Percentiles rank a stretch among this genome's conserved stretches.
Conservation (phyloP, 2,888 invertebrate species). For the Cactoblastis cactorum region DNA sequence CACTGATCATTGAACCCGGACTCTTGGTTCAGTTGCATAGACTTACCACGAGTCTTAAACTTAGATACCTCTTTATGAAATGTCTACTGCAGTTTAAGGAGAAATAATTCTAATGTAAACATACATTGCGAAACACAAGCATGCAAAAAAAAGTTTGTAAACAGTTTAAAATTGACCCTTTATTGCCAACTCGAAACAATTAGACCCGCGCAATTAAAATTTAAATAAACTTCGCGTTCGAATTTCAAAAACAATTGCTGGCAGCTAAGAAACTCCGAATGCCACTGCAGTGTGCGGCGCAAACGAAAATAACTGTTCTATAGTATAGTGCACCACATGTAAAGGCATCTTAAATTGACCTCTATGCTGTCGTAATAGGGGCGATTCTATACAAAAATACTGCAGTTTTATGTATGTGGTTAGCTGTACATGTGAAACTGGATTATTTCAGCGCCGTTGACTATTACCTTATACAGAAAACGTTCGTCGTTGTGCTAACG, state of each 20-base stretch:
- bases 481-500: constrained; percentile 35
- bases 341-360: background rate
- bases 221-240: constrained; percentile 28
- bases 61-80: too few relatives aligned
- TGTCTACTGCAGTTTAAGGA: too few relatives aligned
- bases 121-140: too few relatives aligned
- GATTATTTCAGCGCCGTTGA: constrained; percentile 60
- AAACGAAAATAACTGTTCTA: constrained; percentile 45
- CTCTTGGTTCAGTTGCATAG: too few relatives aligned
- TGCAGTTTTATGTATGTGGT: background rate
- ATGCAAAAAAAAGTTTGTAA: background rate
- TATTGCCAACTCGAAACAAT: constrained; percentile 15
- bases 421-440: constrained; percentile 28
- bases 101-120: too few relatives aligned
- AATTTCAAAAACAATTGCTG: constrained; percentile 46
- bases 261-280: constrained; percentile 35
- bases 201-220: constrained; percentile 24
- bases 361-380: background rate
- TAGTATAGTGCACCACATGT: background rate
- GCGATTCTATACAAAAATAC: background rate
- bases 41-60: too few relatives aligned
- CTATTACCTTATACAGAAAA: constrained; percentile 50
- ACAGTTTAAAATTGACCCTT: constrained; percentile 5
- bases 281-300: constrained; percentile 42
- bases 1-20: too few relatives aligned